Percentiles rank a stretch among this genome's conserved stretches.
Conservation (phyloP, 2,888 invertebrate genomes). For the Melanchra persicariae region DNA sequence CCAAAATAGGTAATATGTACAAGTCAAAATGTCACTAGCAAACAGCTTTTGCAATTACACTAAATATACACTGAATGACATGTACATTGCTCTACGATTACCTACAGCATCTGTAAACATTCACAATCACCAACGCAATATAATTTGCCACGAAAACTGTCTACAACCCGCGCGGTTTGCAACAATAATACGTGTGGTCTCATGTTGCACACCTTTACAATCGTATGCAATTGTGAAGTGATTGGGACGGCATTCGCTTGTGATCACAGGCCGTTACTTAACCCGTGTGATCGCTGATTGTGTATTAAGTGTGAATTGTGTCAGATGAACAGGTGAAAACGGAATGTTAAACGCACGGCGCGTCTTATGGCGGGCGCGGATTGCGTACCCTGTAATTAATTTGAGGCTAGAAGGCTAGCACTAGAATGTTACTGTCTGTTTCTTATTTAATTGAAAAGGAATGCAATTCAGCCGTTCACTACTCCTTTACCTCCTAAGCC, state of each 20-base stretch:
- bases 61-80: too few relatives aligned
- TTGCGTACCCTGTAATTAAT: constrained; percentile 11
- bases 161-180: constrained; percentile 4
- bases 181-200: background rate
- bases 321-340: constrained; percentile 61
- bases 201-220: constrained; percentile 35
- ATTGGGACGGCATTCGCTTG: constrained; percentile 69
- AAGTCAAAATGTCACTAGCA: too few relatives aligned
- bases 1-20: too few relatives aligned
- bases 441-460: constrained; percentile 9
- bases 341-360: constrained; percentile 52
- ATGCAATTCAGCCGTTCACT: background rate
- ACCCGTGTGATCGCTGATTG: constrained; percentile 68
- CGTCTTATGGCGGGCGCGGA: constrained; percentile 12
- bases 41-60: too few relatives aligned
- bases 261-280: constrained; percentile 76
- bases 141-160: background rate
- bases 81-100: too few relatives aligned
- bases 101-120: background rate
- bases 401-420: background rate
- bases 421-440: background rate
- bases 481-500: too few relatives aligned
- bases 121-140: too few relatives aligned
- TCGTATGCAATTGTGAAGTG: constrained; percentile 56
- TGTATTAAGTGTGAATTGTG: constrained; percentile 73